A percentile compares a stretch with the other conserved stretches of the same genome.
Evolutionary conservation across 2,888 invertebrate genomes (phyloP).

Genomic region (Cephus spinipes): DNA sequence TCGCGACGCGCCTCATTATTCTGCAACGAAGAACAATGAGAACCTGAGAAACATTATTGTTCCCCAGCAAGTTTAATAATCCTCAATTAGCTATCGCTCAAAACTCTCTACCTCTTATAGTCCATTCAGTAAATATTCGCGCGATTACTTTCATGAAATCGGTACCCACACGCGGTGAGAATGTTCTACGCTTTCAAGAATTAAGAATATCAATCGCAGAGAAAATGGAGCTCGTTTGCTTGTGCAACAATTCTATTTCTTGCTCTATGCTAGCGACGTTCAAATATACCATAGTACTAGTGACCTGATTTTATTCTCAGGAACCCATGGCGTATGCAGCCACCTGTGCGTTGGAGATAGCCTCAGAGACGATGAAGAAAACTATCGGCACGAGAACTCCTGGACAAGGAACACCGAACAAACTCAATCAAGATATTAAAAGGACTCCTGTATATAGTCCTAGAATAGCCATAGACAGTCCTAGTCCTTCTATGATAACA

Average conservation of each 20-base stretch:
- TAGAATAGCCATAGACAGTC: slow-evolving; percentile 1
- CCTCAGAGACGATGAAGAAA: slow-evolving; percentile 49
- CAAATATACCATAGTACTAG: background rate
- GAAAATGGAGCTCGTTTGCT: background rate
- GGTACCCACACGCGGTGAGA: background rate
- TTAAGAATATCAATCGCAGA: background rate
- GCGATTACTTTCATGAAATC: background rate
- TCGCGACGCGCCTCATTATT: background rate
- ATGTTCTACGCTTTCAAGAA: background rate
- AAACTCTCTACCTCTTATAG: background rate
- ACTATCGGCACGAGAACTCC: slow-evolving; percentile 26
- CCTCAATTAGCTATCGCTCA: slow-evolving; percentile 3
- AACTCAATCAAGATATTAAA: background rate
- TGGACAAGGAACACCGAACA: slow-evolving; percentile 15
- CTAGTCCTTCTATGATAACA: background rate
- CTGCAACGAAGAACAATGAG: background rate
- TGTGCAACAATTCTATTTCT: background rate
- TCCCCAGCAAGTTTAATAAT: background rate
- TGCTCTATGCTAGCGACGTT: background rate
- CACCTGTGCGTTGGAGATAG: slow-evolving; percentile 46
- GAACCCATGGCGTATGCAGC: slow-evolving; percentile 41
- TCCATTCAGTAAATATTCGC: background rate
- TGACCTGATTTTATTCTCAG: slow-evolving; percentile 31
- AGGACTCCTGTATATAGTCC: slow-evolving; percentile 7
- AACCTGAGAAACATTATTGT: slow-evolving; percentile 5